Evolutionary conservation across 2,888 invertebrate genomes (phyloP).

Genomic region (Drosophila kanekoi): DNA sequence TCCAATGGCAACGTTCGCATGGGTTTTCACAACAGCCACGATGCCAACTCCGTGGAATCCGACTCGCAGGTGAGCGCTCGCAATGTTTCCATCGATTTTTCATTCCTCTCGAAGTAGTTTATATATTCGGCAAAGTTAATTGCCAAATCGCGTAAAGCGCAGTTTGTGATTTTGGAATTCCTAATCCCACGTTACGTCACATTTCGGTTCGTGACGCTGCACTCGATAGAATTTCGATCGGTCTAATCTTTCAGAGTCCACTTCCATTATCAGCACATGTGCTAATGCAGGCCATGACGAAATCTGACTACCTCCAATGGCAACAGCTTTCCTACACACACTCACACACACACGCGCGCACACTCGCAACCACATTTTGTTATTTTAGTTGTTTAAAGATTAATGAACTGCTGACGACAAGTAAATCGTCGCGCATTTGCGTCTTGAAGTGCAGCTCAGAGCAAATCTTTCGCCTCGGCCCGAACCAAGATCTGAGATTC

Average conservation of each 20-base stretch:
- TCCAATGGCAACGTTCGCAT: conserved; percentile 75
- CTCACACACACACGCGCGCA: background rate
- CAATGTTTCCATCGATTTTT: background rate
- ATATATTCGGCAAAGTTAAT: too few relatives aligned
- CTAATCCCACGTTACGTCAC: conserved; percentile 30
- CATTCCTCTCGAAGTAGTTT: too few relatives aligned
- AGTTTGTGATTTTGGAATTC: background rate
- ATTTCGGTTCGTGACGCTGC: conserved; percentile 40
- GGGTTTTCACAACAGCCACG: conserved; percentile 80
- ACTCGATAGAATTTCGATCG: conserved; percentile 6
- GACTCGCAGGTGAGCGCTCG: conserved; percentile 79
- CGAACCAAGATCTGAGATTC: too few relatives aligned
- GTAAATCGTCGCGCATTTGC: background rate
- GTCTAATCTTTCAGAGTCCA: conserved; percentile 33
- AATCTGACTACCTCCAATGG: conserved; percentile 24
- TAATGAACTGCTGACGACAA: conserved; percentile 14
- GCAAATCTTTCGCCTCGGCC: too few relatives aligned
- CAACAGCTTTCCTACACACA: conserved; percentile 1
- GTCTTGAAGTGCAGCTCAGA: background rate
- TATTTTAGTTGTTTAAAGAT: conserved; percentile 31
- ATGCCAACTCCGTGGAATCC: conserved; percentile 82
- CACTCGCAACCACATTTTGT: conserved; percentile 35
- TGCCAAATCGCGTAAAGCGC: too few relatives aligned
- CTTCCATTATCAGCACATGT: conserved; percentile 40
- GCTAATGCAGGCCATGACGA: conserved; percentile 49